These are phyloP conservation scores for Sparidentex hasta DNA, from an alignment of 2,797 vertebrate species.

Conservation along the genomic window DNA sequence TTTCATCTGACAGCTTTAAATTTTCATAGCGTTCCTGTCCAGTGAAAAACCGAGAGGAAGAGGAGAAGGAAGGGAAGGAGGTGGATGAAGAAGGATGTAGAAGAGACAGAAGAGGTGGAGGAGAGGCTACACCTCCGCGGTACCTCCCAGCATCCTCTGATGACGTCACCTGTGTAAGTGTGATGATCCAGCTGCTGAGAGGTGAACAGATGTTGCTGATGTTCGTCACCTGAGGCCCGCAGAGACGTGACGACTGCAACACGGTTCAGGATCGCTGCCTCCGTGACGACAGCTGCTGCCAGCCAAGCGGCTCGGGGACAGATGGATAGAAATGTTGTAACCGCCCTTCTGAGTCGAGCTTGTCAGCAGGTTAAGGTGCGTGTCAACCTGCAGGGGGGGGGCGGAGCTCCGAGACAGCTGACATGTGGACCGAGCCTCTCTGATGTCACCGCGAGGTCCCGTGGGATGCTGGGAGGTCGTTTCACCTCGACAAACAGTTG, in stretches of 20 bases:
- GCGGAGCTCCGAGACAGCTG: constrained; percentile 12
- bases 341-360: not conserved
- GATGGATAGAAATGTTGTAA: constrained; percentile 14
- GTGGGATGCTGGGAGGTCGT: constrained; percentile 2
- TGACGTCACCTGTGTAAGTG: not conserved
- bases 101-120: too few species aligned
- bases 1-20: too few species aligned
- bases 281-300: constrained; percentile 57
- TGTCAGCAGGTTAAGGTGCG: constrained; percentile 10
- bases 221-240: constrained; percentile 18
- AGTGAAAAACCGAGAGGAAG: not conserved
- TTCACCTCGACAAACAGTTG: not conserved
- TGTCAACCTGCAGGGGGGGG: constrained; percentile 18
- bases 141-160: not conserved
- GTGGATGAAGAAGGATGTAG: not conserved
- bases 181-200: constrained; percentile 30
- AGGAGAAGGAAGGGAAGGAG: not conserved
- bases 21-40: too few species aligned
- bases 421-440: not conserved
- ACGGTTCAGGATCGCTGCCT: constrained; percentile 14
- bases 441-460: constrained; percentile 19
- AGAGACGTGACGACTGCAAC: constrained; percentile 20
- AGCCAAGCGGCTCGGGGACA: not conserved
- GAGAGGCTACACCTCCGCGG: not conserved
- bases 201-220: constrained; percentile 27